A percentile compares a stretch with the other conserved stretches of the same genome.
Evolutionary conservation across 1,140 invertebrate genomes (phyloP).

Genomic region (Ctenoplectra terminalis): DNA sequence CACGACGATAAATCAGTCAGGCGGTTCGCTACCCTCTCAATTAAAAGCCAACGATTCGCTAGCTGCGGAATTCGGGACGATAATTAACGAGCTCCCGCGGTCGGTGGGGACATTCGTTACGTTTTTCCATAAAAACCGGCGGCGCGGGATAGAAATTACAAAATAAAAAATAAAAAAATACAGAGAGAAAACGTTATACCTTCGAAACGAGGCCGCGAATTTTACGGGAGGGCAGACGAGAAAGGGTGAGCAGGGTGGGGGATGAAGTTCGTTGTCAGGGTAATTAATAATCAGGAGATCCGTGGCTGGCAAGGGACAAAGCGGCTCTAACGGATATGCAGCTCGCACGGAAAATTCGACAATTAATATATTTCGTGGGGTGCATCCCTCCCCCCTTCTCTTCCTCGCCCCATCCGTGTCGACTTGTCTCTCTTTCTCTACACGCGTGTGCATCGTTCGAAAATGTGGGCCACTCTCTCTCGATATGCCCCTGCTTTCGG

Average conservation of each 20-base stretch:
- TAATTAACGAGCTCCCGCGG: conserved; percentile 56
- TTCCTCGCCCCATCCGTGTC: not conserved
- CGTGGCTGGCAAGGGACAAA: conserved; percentile 67
- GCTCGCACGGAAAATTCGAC: conserved; percentile 76
- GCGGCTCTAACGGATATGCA: conserved; percentile 70
- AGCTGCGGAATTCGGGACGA: conserved; percentile 49
- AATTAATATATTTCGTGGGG: conserved; percentile 77
- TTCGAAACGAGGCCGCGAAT: conserved; percentile 52
- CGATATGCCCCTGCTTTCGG: conserved; percentile 71
- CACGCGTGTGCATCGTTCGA: conserved; percentile 35
- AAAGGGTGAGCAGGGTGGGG: not conserved
- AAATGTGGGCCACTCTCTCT: conserved; percentile 66
- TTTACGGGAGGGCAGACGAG: conserved; percentile 32
- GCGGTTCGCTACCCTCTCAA: conserved; percentile 23
- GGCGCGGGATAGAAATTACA: conserved; percentile 29
- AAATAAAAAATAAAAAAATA: conserved; percentile 9
- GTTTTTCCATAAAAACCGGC: conserved; percentile 50
- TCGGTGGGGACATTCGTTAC: conserved; percentile 55
- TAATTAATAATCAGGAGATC: conserved; percentile 72
- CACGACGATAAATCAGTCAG: conserved; percentile 55
- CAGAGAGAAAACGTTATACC: conserved; percentile 33
- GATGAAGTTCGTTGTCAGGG: conserved; percentile 46
- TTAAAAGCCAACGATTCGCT: conserved; percentile 56
- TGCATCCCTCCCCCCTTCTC: not conserved
- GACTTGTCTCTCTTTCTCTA: conserved; percentile 7